These are phyloP conservation scores for Trichogramma pretiosum DNA, from an alignment of 1,140 invertebrate genomes.

Conservation along the genomic window DNA sequence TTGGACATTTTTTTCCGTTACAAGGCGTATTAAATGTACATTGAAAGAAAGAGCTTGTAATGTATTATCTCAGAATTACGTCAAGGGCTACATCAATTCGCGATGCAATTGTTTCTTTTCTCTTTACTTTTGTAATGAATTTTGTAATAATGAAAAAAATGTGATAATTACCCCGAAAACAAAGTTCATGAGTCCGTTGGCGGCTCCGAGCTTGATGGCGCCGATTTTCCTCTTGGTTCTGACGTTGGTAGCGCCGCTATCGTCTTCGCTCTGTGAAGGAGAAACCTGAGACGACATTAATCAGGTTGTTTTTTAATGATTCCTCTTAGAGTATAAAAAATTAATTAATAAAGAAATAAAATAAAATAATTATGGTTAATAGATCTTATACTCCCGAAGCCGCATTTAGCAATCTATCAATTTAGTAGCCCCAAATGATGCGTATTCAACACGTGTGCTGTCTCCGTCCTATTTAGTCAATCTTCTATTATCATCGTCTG, in stretches of 20 bases:
- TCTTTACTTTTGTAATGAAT: background rate
- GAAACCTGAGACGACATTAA: slow-evolving; percentile 33
- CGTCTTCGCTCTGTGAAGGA: slow-evolving; percentile 34
- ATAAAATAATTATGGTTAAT: too few relatives aligned
- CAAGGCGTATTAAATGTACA: slow-evolving; percentile 4
- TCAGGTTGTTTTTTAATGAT: too few relatives aligned
- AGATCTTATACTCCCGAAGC: slow-evolving; percentile 6
- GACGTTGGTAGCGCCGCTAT: slow-evolving; percentile 38
- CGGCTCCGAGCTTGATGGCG: slow-evolving; percentile 58
- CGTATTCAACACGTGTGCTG: too few relatives aligned
- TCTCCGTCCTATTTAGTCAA: too few relatives aligned
- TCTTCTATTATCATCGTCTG: too few relatives aligned
- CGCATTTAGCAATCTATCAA: too few relatives aligned
- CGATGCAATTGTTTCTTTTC: too few relatives aligned
- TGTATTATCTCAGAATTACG: background rate
- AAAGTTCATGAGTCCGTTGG: slow-evolving; percentile 67
- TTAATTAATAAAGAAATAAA: background rate
- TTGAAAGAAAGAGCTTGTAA: too few relatives aligned
- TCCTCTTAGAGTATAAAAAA: background rate
- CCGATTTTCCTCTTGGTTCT: slow-evolving; percentile 67
- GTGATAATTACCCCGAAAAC: slow-evolving; percentile 62
- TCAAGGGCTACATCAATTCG: too few relatives aligned
- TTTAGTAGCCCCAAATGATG: too few relatives aligned
- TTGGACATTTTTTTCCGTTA: slow-evolving; percentile 11
- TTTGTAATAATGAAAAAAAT: slow-evolving; percentile 7